Evolutionary conservation across 2,113 vertebrate genomes (phyloP), one percentile per base, ranked within the genome.

Genomic region (Gila orcuttii): DNA sequence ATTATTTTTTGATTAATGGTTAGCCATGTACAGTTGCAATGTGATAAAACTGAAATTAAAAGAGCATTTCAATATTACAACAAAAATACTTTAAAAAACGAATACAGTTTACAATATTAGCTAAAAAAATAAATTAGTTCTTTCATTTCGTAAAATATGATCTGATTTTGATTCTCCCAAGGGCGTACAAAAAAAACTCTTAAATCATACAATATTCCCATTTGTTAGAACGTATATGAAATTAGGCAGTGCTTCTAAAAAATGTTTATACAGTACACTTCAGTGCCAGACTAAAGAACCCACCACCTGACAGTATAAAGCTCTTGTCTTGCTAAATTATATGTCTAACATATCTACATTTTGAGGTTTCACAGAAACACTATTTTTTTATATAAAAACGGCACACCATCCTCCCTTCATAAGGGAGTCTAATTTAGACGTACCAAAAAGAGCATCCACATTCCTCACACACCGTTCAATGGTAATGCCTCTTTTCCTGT

Each of bases 341-440:
- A 80, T 64, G 77, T 87, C 15, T 7, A 17, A 89, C 69, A 86
- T 45, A 79, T 87, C 78, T n/a, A 83, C 45, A 74, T 33, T 69
- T 52, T 33, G 69, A 23, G 85, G 95, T 95, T 96, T 96, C 95
- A 94, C 17, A 94, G 94, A 96, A 97, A 96, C 95, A 64, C 91
- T 85, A 85, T 50, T 11, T 33, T 91, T 86, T 81, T 75, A 85
- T 62, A 87, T 90, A 90, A 89, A 88, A 93, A 85, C 86, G 10
- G 45, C 36, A 28, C 15, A 8, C 87, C 31, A 39, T 21, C 36
- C 59, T 4, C 60, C 28, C 19, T 33, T 13, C 17, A 25, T 84
- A 85, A 71, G 66, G 21, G 13, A 31, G 50, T 89, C 75, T 89
- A 86, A 57, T 77, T 73, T 47, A 85, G 25, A 15, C 42, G 82